Base-by-base conservation (phyloP, 2,888 invertebrate genomes). In the Iselma pallidipennis region DNA sequence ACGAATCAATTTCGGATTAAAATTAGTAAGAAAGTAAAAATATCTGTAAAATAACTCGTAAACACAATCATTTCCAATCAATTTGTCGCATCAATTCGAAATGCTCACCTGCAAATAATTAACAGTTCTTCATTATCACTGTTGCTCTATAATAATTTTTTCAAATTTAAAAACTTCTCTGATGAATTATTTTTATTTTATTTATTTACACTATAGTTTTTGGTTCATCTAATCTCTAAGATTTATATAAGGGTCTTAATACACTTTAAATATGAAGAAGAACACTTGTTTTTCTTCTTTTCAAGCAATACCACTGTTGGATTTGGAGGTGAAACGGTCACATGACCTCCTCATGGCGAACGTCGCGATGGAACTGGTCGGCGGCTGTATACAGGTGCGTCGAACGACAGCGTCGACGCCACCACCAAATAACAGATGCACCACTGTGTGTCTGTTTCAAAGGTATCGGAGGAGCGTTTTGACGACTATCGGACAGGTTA, bases 301-400 rank as follows among this genome's bases (percentile, higher is more conserved):
- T 10, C 1, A 45, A 33, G 1, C n/a, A 33, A 33, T 1, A 33
- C 4, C 29, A 29, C 14, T 25, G 25, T 25, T 33, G 14, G 4
- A 21, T 16, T 21, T 21, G 45, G 1, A 33, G 14, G 33, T 14
- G 48, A 9, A 28, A 14, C 23, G 61, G 64, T 70, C 66, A 67
- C 63, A 64, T 68, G 71, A 69, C 64, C 68, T 66, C 59, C 55
- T 65, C 65, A 58, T 61, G 45, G 25, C 62, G 51, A 67, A 63
- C 69, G 71, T 68, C 71, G 71, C 71, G 70, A 59, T 65, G 66
- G 59, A 66, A 72, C 72, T 72, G 72, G 54, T 57, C 49, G 59
- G 59, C 55, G 45, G 10, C 45, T 19, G 45, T 58, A 61, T 65
- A 63, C 71, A 68, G 71, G 68, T 69, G 66, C 65, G 67, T 60